Percentiles rank a stretch among this genome's conserved stretches.
These are phyloP conservation scores for Percopsis omiscomaycus DNA, from an alignment of 2,797 vertebrate genomes.

Conservation along the genomic window DNA sequence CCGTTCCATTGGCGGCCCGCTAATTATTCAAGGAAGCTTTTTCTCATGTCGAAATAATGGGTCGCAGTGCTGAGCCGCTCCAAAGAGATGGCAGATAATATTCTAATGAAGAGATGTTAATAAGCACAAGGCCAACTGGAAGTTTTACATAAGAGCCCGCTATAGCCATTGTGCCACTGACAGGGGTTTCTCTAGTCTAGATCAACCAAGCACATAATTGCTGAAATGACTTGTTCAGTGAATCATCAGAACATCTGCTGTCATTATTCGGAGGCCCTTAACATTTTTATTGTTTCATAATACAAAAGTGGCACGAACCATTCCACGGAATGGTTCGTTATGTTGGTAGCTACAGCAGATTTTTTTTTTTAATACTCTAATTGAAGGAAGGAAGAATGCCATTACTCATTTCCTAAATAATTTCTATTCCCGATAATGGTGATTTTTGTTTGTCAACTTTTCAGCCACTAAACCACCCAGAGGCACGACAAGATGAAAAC, in stretches of 20 bases:
- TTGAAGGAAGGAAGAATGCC: too few relatives aligned
- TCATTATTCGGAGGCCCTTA: conserved; percentile 46
- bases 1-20: conserved; percentile 60
- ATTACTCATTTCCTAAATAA: too few relatives aligned
- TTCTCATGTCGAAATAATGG: conserved; percentile 76
- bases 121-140: conserved; percentile 55
- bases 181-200: conserved; percentile 46
- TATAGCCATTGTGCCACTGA: conserved; percentile 61
- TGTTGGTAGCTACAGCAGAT: too few relatives aligned
- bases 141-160: conserved; percentile 70
- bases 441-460: conserved; percentile 21
- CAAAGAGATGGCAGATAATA: conserved; percentile 53
- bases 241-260: conserved; percentile 57
- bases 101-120: conserved; percentile 75
- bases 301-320: not conserved
- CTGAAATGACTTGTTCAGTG: conserved; percentile 64
- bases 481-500: conserved; percentile 65
- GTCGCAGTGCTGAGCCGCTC: conserved; percentile 49
- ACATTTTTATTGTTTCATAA: conserved; percentile 6
- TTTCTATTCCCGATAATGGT: conserved; percentile 20
- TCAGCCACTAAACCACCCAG: conserved; percentile 38
- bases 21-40: conserved; percentile 79
- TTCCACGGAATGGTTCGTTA: conserved; percentile 7
- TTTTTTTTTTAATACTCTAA: too few relatives aligned
- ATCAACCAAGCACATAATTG: conserved; percentile 57